Evolutionary conservation across 92 coral and sea anemone genomes (phyloP), one percentile per base, ranked within the genome.

Genomic region (Parazoanthus darwini): DNA sequence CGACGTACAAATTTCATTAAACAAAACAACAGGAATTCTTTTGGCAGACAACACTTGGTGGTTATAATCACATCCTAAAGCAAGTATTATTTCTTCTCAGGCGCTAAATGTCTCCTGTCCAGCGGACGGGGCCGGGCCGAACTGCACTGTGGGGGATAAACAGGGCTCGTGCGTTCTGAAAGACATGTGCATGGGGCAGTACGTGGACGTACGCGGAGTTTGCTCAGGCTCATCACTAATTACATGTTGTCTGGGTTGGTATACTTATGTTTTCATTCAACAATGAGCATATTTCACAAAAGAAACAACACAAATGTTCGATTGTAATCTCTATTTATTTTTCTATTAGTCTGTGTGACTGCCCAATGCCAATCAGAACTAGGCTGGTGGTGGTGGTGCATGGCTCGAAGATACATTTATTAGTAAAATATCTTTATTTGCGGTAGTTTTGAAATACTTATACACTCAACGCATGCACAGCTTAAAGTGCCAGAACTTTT

Each of bases 161-260:
- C 51, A 74, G 56, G 96, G 96, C 65, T 33, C 51, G 8, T 93
- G 96, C 58, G 82, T 74, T 79, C 86, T 93, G 48, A 78, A 72
- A 38, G 86, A 82, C 15, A 56, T 36, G 44, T 93, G 96, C 79
- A 89, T 88, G 86, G 96, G 96, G 4, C 88, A 81, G 74, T 90
- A 88, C 68, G 81, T 87, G 36, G 84, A 86, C 10, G 33, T 29
- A 29, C 0, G 33, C 33, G 80, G 85, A 0, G 86, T 91, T 51
- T 93, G 96, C 58, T 74, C 79, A 48, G 93, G 89, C 39, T 58
- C 96, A 33, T 46, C 93, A 0, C 85, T 82, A 9, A 42, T 92
- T 44, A 77, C 88, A 0, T 93, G 96, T 51, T 93, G 96, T 71
- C 89, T 93, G 3, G 94, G 96, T 93, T 88, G 81, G 92, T 36